These are phyloP conservation scores for Amazona vittata DNA, from an alignment of 2,113 vertebrate species.

Conservation along the genomic window DNA sequence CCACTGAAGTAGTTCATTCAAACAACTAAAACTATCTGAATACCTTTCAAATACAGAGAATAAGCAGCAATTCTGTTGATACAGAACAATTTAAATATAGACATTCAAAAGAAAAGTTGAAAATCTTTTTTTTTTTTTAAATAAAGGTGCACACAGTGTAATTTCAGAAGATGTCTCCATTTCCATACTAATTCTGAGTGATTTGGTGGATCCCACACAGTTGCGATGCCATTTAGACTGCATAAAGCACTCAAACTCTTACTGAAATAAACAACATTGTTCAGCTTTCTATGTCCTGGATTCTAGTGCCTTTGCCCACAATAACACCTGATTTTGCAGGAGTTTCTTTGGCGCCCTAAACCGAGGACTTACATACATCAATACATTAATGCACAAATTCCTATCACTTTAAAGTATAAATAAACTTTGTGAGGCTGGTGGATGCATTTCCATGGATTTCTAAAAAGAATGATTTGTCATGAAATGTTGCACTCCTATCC, in stretches of 20 bases:
- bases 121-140: not conserved
- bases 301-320: not conserved
- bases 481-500: not conserved
- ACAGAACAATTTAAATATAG: not conserved
- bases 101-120: slow-evolving; percentile 5
- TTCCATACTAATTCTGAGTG: slow-evolving; percentile 5
- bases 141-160: not conserved
- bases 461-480: not conserved
- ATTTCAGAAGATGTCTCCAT: not conserved
- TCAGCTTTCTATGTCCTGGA: not conserved
- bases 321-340: not conserved
- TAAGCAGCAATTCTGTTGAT: slow-evolving; percentile 16
- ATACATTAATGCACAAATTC: not conserved
- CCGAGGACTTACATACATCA: rapidly evolving
- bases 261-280: not conserved
- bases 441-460: not conserved
- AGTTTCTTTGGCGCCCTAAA: not conserved
- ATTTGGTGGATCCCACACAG: not conserved
- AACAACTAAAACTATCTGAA: slow-evolving; percentile 17
- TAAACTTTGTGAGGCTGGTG: not conserved
- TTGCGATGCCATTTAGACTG: not conserved
- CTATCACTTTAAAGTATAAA: not conserved
- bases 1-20: not conserved
- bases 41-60: slow-evolving; percentile 11
- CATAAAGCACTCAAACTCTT: not conserved